These are phyloP conservation scores for Copsychus sechellarum DNA, from an alignment of 2,113 vertebrate genomes.

Conservation along the genomic window DNA sequence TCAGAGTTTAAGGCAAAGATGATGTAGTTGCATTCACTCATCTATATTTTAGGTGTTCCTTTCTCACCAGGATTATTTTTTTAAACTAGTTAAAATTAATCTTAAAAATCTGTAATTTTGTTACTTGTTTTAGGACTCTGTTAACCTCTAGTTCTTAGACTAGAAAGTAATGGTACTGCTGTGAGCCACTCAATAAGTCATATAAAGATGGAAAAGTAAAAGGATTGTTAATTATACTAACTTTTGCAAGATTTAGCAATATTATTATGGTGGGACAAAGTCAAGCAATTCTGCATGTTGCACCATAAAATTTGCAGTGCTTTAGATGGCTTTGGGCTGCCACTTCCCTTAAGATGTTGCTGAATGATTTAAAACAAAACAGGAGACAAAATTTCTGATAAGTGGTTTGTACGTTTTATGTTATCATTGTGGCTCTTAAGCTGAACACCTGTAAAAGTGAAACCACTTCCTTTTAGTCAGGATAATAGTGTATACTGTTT, in stretches of 20 bases:
- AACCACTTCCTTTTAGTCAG: background rate
- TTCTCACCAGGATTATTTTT: background rate
- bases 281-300: background rate
- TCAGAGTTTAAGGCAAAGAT: background rate
- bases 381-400: background rate
- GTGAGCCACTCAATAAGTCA: background rate
- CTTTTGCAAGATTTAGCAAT: background rate
- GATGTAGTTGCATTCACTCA: fast-evolving
- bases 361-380: background rate
- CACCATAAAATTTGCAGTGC: background rate
- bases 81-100: background rate
- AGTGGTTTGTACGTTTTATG: background rate
- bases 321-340: background rate
- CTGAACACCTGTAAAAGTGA: background rate
- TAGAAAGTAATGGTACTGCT: background rate
- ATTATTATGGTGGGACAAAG: background rate
- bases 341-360: background rate
- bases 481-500: background rate
- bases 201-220: background rate
- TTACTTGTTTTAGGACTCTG: background rate
- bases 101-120: background rate
- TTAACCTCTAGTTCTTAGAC: background rate
- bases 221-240: background rate
- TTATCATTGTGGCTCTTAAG: background rate
- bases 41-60: background rate